phyloP scores from a whole-genome alignment of 2,888 invertebrate genomes.

The Dryomyza anilis region DNA sequence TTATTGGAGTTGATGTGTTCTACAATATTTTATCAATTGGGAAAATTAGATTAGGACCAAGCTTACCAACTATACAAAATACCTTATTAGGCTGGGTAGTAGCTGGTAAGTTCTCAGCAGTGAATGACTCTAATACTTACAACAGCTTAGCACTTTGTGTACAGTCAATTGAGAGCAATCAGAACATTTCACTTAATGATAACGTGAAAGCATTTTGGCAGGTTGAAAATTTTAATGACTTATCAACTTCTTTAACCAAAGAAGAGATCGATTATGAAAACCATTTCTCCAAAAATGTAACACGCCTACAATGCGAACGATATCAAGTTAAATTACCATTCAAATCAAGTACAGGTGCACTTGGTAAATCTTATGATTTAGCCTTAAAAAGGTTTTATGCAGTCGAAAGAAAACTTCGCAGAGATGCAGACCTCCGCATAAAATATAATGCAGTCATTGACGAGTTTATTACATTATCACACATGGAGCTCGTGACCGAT shows the following conservation, averaged over 20 bases:
- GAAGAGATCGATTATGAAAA: slow-evolving; percentile 8
- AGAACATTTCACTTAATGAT: background rate
- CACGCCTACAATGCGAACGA: background rate
- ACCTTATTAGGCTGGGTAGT: slow-evolving; percentile 30
- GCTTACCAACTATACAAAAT: slow-evolving; percentile 21
- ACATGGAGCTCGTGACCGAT: slow-evolving; percentile 11
- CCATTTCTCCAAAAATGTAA: background rate
- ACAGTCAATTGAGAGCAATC: background rate
- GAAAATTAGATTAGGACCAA: slow-evolving; percentile 23
- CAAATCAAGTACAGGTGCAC: slow-evolving; percentile 2
- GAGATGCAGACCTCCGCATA: slow-evolving; percentile 10
- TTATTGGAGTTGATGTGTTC: slow-evolving; percentile 27
- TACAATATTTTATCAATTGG: slow-evolving; percentile 17
- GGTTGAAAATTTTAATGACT: background rate
- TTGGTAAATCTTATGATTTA: slow-evolving; percentile 23
- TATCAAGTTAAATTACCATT: slow-evolving; percentile 25
- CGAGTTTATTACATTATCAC: slow-evolving; percentile 19
- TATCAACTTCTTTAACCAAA: background rate
- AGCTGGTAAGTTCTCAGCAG: slow-evolving; percentile 18
- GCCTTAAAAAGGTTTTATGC: slow-evolving; percentile 28
- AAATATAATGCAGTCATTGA: slow-evolving; percentile 11
- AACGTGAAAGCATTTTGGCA: slow-evolving; percentile 7
- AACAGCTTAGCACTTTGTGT: background rate
- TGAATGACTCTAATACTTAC: background rate
- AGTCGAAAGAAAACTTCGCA: slow-evolving; percentile 22